Evolutionary conservation across 2,888 invertebrate species (phyloP).

Genomic region (Harpagoxenus sublaevis): DNA sequence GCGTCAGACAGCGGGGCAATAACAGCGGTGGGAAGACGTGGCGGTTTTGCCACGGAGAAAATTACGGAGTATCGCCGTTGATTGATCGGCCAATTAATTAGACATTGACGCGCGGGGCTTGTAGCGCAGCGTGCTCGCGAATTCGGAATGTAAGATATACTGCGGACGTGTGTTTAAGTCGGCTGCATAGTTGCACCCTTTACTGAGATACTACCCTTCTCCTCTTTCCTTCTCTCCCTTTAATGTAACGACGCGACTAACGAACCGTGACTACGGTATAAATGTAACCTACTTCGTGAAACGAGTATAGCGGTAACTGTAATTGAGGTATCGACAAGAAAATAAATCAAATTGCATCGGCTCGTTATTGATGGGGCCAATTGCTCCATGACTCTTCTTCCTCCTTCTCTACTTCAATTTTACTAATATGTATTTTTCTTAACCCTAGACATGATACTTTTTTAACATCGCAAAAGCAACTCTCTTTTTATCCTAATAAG

Average conservation of each 20-base stretch:
- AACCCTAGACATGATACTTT: not conserved
- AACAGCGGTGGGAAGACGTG: slow-evolving; percentile 29
- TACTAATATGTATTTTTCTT: not conserved
- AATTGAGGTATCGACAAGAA: slow-evolving; percentile 61
- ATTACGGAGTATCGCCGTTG: slow-evolving; percentile 50
- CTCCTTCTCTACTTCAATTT: not conserved
- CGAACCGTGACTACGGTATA: slow-evolving; percentile 60
- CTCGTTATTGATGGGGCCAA: slow-evolving; percentile 48
- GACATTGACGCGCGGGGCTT: slow-evolving; percentile 43
- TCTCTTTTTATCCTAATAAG: not conserved
- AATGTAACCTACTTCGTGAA: slow-evolving; percentile 59
- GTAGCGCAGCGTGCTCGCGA: slow-evolving; percentile 38
- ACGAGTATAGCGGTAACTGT: slow-evolving; percentile 60
- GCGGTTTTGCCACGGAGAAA: slow-evolving; percentile 51
- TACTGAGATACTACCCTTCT: not conserved
- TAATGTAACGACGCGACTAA: slow-evolving; percentile 56
- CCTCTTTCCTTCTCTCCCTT: not conserved
- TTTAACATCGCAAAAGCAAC: not conserved
- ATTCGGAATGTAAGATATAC: slow-evolving; percentile 54
- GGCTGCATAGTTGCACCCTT: slow-evolving; percentile 33
- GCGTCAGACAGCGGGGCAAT: slow-evolving; percentile 51
- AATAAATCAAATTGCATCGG: slow-evolving; percentile 54
- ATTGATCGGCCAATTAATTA: slow-evolving; percentile 56
- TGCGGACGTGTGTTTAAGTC: slow-evolving; percentile 52
- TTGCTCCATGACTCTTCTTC: slow-evolving; percentile 23